phyloP scores from a whole-genome alignment of 2,797 vertebrate genomes.

The Epinephelus awoara region DNA sequence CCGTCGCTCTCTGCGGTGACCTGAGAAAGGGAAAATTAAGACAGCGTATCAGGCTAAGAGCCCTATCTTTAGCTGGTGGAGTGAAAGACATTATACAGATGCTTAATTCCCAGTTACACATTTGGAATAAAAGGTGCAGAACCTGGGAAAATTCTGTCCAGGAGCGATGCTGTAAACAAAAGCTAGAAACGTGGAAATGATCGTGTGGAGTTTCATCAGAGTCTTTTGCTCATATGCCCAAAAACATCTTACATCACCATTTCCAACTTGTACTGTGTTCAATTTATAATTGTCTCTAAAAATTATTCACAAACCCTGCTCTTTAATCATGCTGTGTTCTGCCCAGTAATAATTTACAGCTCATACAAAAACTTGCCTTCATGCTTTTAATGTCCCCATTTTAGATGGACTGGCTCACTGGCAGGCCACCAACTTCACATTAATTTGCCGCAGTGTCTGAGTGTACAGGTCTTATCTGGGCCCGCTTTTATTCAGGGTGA shows the following conservation, averaged over 20 bases:
- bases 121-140: constrained; percentile 70
- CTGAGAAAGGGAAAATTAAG: constrained; percentile 89
- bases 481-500: constrained; percentile 82
- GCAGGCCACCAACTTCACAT: constrained; percentile 81
- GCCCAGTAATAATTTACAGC: constrained; percentile 55
- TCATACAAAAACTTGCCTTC: constrained; percentile 51
- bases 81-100: constrained; percentile 80
- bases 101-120: constrained; percentile 81
- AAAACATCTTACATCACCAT: constrained; percentile 28
- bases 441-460: constrained; percentile 81
- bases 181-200: constrained; percentile 22
- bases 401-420: constrained; percentile 74
- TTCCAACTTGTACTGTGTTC: constrained; percentile 31
- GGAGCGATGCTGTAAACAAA: constrained; percentile 54
- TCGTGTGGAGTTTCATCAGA: not conserved
- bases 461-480: constrained; percentile 72
- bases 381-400: constrained; percentile 70
- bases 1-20: constrained; percentile 86
- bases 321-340: constrained; percentile 57
- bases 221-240: constrained; percentile 20
- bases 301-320: constrained; percentile 40
- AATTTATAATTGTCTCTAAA: constrained; percentile 47
- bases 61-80: constrained; percentile 79
- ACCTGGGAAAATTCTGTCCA: constrained; percentile 77
- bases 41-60: constrained; percentile 90